Percentiles rank a stretch among this genome's conserved stretches.
Conservation (phyloP, 92 coral and sea anemone species). For the Actinostola sp. region DNA sequence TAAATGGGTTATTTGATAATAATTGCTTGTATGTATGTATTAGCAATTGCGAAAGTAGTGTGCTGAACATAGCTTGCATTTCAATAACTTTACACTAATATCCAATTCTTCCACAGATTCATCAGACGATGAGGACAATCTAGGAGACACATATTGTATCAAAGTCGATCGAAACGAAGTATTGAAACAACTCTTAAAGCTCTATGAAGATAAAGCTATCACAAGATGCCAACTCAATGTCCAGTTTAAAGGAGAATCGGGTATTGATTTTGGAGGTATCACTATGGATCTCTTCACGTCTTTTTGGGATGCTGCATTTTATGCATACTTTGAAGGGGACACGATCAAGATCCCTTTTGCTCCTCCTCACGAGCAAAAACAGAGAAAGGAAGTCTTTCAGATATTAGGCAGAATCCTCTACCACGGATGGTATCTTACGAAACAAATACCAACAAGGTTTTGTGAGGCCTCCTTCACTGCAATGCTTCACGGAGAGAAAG, state of each 20-base stretch:
- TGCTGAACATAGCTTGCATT: no score
- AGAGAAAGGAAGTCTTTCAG: slow-evolving; percentile 27
- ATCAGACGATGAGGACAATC: no score
- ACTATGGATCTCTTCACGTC: slow-evolving; percentile 60
- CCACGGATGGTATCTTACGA: slow-evolving; percentile 46
- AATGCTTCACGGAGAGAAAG: slow-evolving; percentile 54
- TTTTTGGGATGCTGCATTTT: slow-evolving; percentile 63
- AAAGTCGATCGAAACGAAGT: slow-evolving; percentile 17
- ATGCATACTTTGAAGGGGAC: slow-evolving; percentile 59
- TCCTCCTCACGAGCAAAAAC: slow-evolving; percentile 35
- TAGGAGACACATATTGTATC: no score
- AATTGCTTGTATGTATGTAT: no score
- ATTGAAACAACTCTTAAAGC: slow-evolving; percentile 35
- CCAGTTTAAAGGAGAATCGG: slow-evolving; percentile 38
- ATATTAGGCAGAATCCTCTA: slow-evolving; percentile 37
- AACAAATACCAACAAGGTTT: slow-evolving; percentile 53
- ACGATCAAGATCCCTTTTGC: slow-evolving; percentile 54
- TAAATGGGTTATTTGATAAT: no score
- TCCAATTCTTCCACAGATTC: no score
- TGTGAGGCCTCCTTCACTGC: slow-evolving; percentile 53
- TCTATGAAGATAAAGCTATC: slow-evolving; percentile 39
- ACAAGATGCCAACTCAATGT: slow-evolving; percentile 34
- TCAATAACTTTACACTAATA: no score
- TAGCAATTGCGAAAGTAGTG: no score
- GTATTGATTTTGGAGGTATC: slow-evolving; percentile 64